phyloP scores from a whole-genome alignment of 1,140 invertebrate species.

The Hylaeus volcanicus region DNA sequence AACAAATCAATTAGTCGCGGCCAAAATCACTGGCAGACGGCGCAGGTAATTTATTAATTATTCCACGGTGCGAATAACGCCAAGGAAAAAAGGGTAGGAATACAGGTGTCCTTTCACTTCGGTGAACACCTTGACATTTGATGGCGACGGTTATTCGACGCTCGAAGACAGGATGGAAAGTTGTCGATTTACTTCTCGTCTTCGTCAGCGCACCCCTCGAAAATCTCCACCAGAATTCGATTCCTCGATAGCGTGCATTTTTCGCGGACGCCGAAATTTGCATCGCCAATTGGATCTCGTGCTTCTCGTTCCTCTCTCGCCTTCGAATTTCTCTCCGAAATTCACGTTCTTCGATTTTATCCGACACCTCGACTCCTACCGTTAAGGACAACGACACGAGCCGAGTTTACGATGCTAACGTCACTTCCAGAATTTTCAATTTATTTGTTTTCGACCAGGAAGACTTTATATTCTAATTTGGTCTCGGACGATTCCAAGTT shows the following conservation, averaged over 20 bases:
- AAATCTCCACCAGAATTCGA: neutral
- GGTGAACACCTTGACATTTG: slow-evolving; percentile 32
- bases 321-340: no score
- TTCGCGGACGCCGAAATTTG: no score
- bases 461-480: no score
- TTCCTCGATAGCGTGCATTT: neutral
- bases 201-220: neutral
- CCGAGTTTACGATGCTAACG: no score
- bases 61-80: slow-evolving; percentile 1
- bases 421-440: no score
- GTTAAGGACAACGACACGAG: no score
- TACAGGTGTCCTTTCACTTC: slow-evolving; percentile 30
- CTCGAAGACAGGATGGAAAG: slow-evolving; percentile 15
- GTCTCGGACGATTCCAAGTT: no score
- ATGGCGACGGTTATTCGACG: neutral
- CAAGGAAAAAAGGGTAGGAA: slow-evolving; percentile 20
- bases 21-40: neutral
- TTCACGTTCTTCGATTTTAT: no score
- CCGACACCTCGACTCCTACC: no score
- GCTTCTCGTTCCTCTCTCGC: no score
- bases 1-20: slow-evolving; percentile 5
- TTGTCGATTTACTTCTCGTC: slow-evolving; percentile 11
- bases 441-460: no score
- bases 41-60: slow-evolving; percentile 28
- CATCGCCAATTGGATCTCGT: no score